Base-by-base conservation (phyloP, 2,888 invertebrate species). In the Rapana venosa region DNA sequence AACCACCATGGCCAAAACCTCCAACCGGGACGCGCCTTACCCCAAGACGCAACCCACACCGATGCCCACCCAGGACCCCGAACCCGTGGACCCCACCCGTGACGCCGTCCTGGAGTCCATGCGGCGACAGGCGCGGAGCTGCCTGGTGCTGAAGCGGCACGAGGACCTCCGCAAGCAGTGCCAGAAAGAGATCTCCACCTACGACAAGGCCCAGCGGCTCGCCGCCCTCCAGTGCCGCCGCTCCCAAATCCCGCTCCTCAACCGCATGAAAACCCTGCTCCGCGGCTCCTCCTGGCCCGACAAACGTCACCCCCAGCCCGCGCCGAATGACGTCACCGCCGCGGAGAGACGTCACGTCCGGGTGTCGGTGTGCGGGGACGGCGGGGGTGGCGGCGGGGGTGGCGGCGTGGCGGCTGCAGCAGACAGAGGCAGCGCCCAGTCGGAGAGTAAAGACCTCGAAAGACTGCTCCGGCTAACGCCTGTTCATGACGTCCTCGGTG, bases 161-260 rank as follows among this genome's bases (percentile, higher is more conserved):
- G 90, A 90, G 20, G 90, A 90, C 85, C 90, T 90, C 32, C 87
- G 87, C 36, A 90, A 87, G 56, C 90, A 87, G 90, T 90, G 90
- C 35, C 87, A 90, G 70, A 81, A 74, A 15, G 90, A 90, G 56
- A 86, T 90, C 47, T n/a, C 26, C 35, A 17, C 32, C 13, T 88
- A 83, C 83, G 88, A 88, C 32, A 79, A 58, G 0, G 88, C 88
- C 81, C 61, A 88, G 22, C 81, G 83, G 11, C 81, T 88, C 20
- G 2, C 58, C 22, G 61, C 30, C 36, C 83, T 66, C 66, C 79
- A 88, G 61, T 88, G 61, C 88, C 47, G 83, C 17, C 88, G 83
- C 32, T 36, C 88, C 6, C 88, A 88, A 35, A n/a, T 66, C n/a
- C 88, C 36, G 26, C 61, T 35, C 88, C 11, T 58, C 36, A 32